phyloP scores from a whole-genome alignment of 2,888 invertebrate genomes.

The Volucella zonaria region DNA sequence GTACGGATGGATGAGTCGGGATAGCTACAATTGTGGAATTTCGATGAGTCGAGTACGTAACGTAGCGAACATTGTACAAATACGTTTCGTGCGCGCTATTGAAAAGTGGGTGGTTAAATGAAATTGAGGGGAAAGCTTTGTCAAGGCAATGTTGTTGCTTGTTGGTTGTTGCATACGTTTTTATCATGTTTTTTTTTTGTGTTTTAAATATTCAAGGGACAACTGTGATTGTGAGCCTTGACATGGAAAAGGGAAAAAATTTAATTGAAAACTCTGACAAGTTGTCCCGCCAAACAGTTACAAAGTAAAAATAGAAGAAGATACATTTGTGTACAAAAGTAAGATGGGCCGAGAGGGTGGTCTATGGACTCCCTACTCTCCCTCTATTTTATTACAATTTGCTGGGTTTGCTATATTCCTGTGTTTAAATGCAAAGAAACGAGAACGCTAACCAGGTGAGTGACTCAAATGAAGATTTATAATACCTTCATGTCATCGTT shows the following conservation, averaged over 20 bases:
- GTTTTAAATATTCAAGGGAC: slow-evolving; percentile 39
- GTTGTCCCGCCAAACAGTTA: slow-evolving; percentile 33
- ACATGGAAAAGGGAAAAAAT: slow-evolving; percentile 12
- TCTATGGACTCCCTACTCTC: background rate
- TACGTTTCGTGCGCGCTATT: background rate
- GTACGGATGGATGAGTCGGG: slow-evolving; percentile 29
- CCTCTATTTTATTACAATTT: slow-evolving; percentile 5
- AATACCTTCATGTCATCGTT: slow-evolving; percentile 54
- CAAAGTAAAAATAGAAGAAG: slow-evolving; percentile 14
- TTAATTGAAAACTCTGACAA: slow-evolving; percentile 40
- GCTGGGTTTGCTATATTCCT: slow-evolving; percentile 23
- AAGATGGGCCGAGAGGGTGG: background rate
- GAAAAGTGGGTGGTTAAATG: slow-evolving; percentile 7
- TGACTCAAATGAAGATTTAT: slow-evolving; percentile 72
- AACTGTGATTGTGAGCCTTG: slow-evolving; percentile 40
- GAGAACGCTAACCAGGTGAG: slow-evolving; percentile 52
- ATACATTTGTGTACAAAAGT: background rate
- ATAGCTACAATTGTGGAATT: slow-evolving; percentile 56
- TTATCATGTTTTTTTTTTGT: too few species aligned
- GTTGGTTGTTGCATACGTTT: slow-evolving; percentile 48
- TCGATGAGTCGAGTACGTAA: slow-evolving; percentile 41
- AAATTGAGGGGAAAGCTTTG: slow-evolving; percentile 41
- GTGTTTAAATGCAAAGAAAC: slow-evolving; percentile 28
- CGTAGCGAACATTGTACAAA: background rate
- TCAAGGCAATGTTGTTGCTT: slow-evolving; percentile 45